Conservation (phyloP, 2,888 invertebrate genomes). For the Nymphalis c-album region DNA sequence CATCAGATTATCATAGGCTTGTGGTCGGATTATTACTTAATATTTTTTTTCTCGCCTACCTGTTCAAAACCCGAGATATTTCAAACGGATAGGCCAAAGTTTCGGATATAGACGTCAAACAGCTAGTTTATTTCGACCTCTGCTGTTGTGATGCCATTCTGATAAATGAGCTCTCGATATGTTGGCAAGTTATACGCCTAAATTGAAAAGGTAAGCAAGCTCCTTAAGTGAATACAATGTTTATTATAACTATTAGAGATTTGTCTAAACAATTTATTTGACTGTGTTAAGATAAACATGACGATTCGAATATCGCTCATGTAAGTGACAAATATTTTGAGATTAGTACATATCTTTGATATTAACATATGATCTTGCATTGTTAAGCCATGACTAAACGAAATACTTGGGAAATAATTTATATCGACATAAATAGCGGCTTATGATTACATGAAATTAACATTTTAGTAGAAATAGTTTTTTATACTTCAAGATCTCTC, state of each 20-base stretch:
- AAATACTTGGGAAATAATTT: slow-evolving; percentile 12
- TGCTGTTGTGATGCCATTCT: slow-evolving; percentile 1
- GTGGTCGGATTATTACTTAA: slow-evolving; percentile 79
- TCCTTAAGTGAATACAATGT: slow-evolving; percentile 79
- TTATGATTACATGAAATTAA: not conserved
- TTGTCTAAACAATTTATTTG: slow-evolving; percentile 75
- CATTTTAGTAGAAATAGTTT: no score
- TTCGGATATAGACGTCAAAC: slow-evolving; percentile 57
- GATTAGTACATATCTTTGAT: slow-evolving; percentile 49
- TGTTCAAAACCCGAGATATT: slow-evolving; percentile 67
- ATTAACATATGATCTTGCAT: slow-evolving; percentile 56
- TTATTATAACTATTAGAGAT: slow-evolving; percentile 79
- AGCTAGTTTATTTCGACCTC: slow-evolving; percentile 53
- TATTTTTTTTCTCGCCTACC: slow-evolving; percentile 76
- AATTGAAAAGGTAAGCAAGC: slow-evolving; percentile 78
- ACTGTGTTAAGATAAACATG: slow-evolving; percentile 71
- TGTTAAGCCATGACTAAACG: slow-evolving; percentile 49
- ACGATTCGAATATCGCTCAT: slow-evolving; percentile 57
- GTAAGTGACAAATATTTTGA: slow-evolving; percentile 62
- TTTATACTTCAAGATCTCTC: no score
- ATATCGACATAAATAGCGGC: not conserved
- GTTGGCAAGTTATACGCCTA: slow-evolving; percentile 54
- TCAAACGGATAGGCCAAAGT: slow-evolving; percentile 58
- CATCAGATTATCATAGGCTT: slow-evolving; percentile 79
- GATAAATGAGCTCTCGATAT: slow-evolving; percentile 37